Base-by-base conservation (phyloP, 2,888 invertebrate species). In the Cataglyphis rosenhaueri region DNA sequence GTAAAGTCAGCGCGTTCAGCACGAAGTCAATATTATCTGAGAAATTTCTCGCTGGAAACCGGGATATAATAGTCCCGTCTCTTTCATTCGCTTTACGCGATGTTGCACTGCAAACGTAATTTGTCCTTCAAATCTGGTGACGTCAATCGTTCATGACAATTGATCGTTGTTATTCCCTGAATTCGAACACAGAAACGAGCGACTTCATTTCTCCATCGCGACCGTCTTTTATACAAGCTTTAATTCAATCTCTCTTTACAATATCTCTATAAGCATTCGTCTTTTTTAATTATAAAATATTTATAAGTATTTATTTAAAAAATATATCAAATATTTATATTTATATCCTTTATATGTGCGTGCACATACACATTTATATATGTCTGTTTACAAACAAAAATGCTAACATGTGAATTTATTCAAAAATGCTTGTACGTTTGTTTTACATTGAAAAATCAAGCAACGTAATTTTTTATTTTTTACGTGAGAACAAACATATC, bases 11-110 rank as follows among this genome's bases (percentile, higher is more conserved):
- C 81, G 79, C 81, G 83, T 84, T 83, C 84, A 74, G 79, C 84
- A 82, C 78, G 79, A 29, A 78, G 86, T 78, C 87, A 88, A 88
- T 88, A 88, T 88, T 88, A 87, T 83, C 85, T 83, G 79, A 82
- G 78, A 84, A 86, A 88, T 88, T 87, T 87, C 84, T 79, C 85
- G 71, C 83, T 79, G 68, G 35, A 83, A 82, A 83, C 62, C 44
- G 38, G 83, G 79, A 79, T 70, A 76, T 81, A 85, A 87, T 82
- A 81, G 85, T 75, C 78, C 86, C 82, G 71, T 79, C 78, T 79
- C 71, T 79, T 79, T 79, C 78, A 79, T 79, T 59, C 78, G 78
- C 78, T 79, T 79, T 79, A 70, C 78, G 71, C 78, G 70, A 71
- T 79, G 71, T 70, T 57, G 59, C 78, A 57, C 44, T 57, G 59